Evolutionary conservation across 1,140 invertebrate species (phyloP).

Genomic region (Lerema accius): DNA sequence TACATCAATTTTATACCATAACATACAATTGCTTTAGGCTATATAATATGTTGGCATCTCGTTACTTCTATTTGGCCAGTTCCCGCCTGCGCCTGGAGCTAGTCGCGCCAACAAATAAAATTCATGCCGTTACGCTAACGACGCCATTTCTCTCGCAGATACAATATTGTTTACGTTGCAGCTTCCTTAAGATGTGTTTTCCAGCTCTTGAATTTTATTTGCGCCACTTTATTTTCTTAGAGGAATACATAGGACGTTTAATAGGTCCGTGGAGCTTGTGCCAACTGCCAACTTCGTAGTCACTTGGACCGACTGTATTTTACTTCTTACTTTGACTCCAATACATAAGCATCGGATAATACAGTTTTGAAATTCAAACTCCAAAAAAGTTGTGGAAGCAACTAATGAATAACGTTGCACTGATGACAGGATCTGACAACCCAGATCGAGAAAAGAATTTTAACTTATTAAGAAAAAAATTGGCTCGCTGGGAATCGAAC

Average conservation of each 20-base stretch:
- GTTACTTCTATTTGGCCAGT: constrained; percentile 22
- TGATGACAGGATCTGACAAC: no score
- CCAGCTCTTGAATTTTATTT: constrained; percentile 26
- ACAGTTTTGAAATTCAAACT: no score
- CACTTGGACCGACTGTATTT: no score
- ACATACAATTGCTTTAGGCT: not conserved
- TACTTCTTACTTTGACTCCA: no score
- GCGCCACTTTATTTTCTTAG: not conserved
- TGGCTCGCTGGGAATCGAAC: no score
- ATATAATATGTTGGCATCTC: not conserved
- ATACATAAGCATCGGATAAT: no score
- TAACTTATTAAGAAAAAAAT: no score
- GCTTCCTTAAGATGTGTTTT: constrained; percentile 25
- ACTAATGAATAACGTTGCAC: no score
- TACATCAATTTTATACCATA: not conserved
- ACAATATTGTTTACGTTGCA: constrained; percentile 34
- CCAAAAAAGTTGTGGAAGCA: no score
- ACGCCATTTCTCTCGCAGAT: constrained; percentile 28
- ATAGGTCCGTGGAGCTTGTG: not conserved
- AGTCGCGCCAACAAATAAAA: constrained; percentile 31
- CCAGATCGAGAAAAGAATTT: no score
- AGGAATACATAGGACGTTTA: not conserved
- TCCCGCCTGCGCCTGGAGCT: not conserved
- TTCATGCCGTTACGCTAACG: constrained; percentile 36
- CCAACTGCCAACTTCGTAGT: not conserved